Base-by-base conservation (phyloP, 1,140 invertebrate species). In the Fopius arisanus region DNA sequence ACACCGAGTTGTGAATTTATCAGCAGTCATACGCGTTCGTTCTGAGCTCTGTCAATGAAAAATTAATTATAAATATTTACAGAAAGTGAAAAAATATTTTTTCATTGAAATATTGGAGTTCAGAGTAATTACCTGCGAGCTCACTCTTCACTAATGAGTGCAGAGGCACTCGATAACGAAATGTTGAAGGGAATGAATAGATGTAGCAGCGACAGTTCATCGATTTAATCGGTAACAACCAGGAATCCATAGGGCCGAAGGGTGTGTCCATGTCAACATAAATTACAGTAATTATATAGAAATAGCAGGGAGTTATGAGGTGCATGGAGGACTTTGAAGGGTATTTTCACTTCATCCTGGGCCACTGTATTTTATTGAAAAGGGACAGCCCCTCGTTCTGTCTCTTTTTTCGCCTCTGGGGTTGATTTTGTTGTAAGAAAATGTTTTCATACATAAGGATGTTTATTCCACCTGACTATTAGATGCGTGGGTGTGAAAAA, bases 161-260 rank as follows among this genome's bases (percentile, higher is more conserved):
- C 7, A 37, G 12, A 37, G 33, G 1, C 33, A 3, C 33, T 37
- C 12, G 3, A 31, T 26, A 7, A 9, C 14, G 19, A n/a, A 37
- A 33, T 19, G 7, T 14, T 68, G 33, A 14, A 2, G 16, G n/a
- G 16, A 19, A 48, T 31, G 21, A 54, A 33, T 28, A 48, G 2
- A 65, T 48, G 14, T 26, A 16, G 2, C 28, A 43, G 70, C 43
- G 41, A 70, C 62, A 76, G 75, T 81, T 79, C 81, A 82, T 83
- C 79, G 81, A 81, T 82, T 83, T 77, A 75, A 83, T 81, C 81
- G 79, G 79, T 69, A 74, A 59, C 73, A 78, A 82, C 70, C 81
- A 84, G 83, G 80, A 66, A 71, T 51, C 7, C 75, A 83, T 76
- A 77, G 79, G 72, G 65, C 51, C 3, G 19, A 69, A 77, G 76